Evolutionary conservation across 2,797 vertebrate genomes (phyloP).

Genomic region (Borostomias antarcticus): DNA sequence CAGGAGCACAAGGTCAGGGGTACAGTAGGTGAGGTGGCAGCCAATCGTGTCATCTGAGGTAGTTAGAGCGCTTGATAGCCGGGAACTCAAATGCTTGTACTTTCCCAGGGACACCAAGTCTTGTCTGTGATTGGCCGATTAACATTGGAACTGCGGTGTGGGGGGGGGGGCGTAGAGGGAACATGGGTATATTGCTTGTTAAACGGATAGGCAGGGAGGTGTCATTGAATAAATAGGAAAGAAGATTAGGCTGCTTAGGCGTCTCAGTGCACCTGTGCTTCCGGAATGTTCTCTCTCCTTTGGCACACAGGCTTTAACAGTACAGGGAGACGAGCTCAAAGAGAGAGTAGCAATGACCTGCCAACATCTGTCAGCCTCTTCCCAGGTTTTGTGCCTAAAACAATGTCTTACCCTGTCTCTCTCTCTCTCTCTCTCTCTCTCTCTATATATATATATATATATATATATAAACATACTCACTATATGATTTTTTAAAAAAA

Average conservation of each 20-base stretch:
- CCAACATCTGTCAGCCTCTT: no score
- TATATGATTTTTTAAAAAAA: no score
- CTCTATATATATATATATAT: no score
- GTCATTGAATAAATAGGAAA: constrained; percentile 54
- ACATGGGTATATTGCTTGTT: constrained; percentile 12
- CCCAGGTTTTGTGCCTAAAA: no score
- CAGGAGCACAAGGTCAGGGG: no score
- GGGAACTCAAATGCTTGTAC: not conserved
- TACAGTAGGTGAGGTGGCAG: not conserved
- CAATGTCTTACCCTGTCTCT: constrained; percentile 7
- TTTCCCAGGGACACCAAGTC: not conserved
- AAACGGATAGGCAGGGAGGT: constrained; percentile 25
- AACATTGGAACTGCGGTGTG: constrained; percentile 7
- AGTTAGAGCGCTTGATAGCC: not conserved
- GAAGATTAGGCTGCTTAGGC: constrained; percentile 33
- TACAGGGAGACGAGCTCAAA: not conserved
- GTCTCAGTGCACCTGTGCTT: not conserved
- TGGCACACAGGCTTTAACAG: not conserved
- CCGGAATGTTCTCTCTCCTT: not conserved
- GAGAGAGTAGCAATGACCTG: no score
- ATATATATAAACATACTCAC: no score
- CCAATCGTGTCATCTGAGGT: not conserved
- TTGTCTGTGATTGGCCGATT: constrained; percentile 13
- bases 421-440: not conserved
- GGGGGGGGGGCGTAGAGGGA: not conserved